Evolutionary conservation across 1,140 invertebrate genomes (phyloP), one percentile per base, ranked within the genome.

Genomic region (Zaprionus inermis): DNA sequence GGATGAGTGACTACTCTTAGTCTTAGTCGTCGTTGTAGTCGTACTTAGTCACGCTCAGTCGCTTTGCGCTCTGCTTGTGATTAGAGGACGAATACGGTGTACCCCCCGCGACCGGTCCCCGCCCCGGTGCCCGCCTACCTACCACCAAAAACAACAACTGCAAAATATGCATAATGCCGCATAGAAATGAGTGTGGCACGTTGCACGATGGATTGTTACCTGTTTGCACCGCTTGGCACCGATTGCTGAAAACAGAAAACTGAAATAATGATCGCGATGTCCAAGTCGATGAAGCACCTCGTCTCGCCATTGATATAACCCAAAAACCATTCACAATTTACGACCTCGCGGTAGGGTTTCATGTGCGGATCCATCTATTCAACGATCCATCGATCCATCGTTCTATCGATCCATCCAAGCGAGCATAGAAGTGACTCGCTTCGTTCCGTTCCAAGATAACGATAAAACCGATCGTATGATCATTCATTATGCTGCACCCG

Each of bases 1-100:
- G 64, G 32, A 44, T 49, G 28, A 56, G 71, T 22, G 30, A 64
- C 32, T 34, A 58, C 69, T 58, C 65, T 56, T 41, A 58, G 49
- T 65, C 78, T 28, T 52, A 49, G 61, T 54, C 44, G 14, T 34
- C 24, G 54, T 59, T 20, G 59, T 67, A 77, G 78, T 86, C 76
- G 78, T 81, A 81, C 79, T 86, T 86, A 86, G 82, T 86, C 79
- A 86, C 82, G 83, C 79, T 86, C 58, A 76, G 60, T 64, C 58
- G 78, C 75, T 69, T 68, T 32, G 61, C 69, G 69, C 61, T 84
- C 61, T 84, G 74, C 49, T 72, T 81, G 68, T 86, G 78, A 86
- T 86, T 81, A 85, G 78, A 81, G 78, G 82, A 86, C 82, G 81
- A 85, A 78, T 85, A 72, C 67, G 32, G 49, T 30, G 60, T n/a